Conservation (phyloP, 2,888 invertebrate genomes). For the Camptogramma bilineatum region DNA sequence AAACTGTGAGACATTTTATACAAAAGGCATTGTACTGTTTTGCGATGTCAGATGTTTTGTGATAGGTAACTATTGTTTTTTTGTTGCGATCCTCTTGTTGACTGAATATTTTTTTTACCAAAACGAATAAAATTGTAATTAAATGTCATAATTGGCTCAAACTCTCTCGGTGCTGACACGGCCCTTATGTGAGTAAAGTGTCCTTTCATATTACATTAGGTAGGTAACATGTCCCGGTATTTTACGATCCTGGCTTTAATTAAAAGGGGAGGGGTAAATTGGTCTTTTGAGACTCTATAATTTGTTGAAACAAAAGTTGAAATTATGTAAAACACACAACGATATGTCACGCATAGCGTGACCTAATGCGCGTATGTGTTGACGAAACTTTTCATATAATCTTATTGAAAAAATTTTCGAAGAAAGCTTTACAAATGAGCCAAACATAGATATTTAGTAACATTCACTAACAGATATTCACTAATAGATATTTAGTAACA, state of each 20-base stretch:
- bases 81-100: background rate
- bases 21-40: slow-evolving; percentile 3
- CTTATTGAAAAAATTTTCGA: background rate
- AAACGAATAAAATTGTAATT: background rate
- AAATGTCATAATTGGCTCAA: slow-evolving; percentile 3
- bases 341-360: background rate
- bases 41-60: slow-evolving; percentile 2
- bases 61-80: background rate
- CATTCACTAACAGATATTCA: too few species aligned
- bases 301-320: slow-evolving; percentile 5
- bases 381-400: background rate
- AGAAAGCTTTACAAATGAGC: background rate
- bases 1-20: slow-evolving; percentile 2
- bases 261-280: slow-evolving; percentile 33
- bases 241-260: slow-evolving; percentile 27
- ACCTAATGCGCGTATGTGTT: background rate
- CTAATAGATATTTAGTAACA: too few species aligned
- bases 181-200: slow-evolving; percentile 15
- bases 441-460: background rate
- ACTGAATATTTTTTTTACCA: background rate
- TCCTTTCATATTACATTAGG: slow-evolving; percentile 26
- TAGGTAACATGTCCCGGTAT: slow-evolving; percentile 21
- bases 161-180: slow-evolving; percentile 9
- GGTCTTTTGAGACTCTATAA: slow-evolving; percentile 25
- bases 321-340: slow-evolving; percentile 9